These are phyloP conservation scores for Alectura lathami DNA, from an alignment of 2,113 vertebrate species.

Conservation along the genomic window DNA sequence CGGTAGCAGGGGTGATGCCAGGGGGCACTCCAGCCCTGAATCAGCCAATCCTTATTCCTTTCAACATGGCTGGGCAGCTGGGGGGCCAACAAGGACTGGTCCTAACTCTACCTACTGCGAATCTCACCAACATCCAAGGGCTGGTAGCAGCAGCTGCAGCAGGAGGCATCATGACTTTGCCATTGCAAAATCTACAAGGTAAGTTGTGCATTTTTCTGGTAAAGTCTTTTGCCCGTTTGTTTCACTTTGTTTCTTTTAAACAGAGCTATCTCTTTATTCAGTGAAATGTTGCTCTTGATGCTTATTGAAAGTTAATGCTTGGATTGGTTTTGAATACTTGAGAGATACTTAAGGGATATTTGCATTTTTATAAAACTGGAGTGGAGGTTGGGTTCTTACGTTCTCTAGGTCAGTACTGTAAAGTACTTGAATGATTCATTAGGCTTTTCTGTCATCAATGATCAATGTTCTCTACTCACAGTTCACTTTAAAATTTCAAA, in stretches of 20 bases:
- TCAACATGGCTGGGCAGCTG: conserved; percentile 95
- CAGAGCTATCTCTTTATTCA: not conserved
- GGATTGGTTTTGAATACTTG: not conserved
- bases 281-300: not conserved
- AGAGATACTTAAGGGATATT: not conserved
- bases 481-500: not conserved
- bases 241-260: not conserved
- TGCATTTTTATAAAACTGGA: not conserved
- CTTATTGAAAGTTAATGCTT: not conserved
- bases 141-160: conserved; percentile 97
- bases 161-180: conserved; percentile 97
- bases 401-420: not conserved
- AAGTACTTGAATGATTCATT: not conserved
- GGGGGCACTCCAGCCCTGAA: conserved; percentile 90
- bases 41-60: conserved; percentile 98
- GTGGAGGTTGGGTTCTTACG: not conserved
- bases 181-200: conserved; percentile 99
- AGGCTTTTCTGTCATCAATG: not conserved
- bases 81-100: conserved; percentile 98
- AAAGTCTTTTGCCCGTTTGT: not conserved
- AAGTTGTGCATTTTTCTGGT: conserved; percentile 11
- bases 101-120: conserved; percentile 93
- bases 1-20: conserved; percentile 94
- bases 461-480: not conserved
- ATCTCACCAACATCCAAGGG: conserved; percentile 93